A percentile compares a stretch with the other conserved stretches of the same genome.
phyloP scores from a whole-genome alignment of 2,113 vertebrate genomes.

The Neotoma lepida region DNA sequence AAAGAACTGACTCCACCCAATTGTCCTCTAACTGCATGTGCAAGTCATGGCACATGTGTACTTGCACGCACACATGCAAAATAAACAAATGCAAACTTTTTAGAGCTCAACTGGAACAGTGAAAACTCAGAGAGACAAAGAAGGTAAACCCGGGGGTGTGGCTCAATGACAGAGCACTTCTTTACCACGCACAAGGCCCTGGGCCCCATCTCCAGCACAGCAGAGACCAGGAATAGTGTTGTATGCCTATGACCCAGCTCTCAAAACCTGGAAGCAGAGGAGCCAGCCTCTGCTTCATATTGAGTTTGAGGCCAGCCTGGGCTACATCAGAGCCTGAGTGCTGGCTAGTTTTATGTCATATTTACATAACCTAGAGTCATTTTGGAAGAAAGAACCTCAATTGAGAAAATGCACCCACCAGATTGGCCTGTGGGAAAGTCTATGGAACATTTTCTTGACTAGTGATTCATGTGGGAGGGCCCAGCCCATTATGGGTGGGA shows the following conservation, averaged over 20 bases:
- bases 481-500: not conserved
- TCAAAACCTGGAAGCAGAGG: not conserved
- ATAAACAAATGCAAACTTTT: not conserved
- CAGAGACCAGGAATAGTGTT: not conserved
- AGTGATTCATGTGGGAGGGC: not conserved
- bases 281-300: not conserved
- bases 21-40: not conserved
- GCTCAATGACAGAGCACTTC: not conserved
- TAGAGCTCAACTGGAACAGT: not conserved
- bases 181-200: not conserved
- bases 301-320: not conserved
- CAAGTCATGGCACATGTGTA: rapidly evolving
- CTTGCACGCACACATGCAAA: not conserved
- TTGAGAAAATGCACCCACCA: not conserved
- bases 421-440: not conserved
- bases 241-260: not conserved
- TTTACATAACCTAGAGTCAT: not conserved
- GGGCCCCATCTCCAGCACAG: not conserved
- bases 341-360: not conserved
- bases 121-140: not conserved
- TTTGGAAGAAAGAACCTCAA: not conserved
- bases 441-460: not conserved
- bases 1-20: not conserved
- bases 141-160: not conserved
- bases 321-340: not conserved